phyloP scores from a whole-genome alignment of 2,797 vertebrate genomes.

The Lithobates pipiens region DNA sequence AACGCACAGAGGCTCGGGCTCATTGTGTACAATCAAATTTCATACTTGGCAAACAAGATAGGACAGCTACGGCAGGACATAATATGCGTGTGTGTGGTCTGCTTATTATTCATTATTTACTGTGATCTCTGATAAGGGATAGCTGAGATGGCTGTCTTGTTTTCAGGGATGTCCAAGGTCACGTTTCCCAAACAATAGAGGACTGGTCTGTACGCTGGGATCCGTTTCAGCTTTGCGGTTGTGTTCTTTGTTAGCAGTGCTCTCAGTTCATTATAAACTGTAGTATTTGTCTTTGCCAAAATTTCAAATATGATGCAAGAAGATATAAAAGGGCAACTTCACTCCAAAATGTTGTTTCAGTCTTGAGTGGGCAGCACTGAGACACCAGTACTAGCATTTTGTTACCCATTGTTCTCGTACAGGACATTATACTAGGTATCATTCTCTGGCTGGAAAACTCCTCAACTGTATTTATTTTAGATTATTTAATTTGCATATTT shows the following conservation, averaged over 20 bases:
- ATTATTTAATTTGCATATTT: no score
- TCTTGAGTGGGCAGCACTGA: no score
- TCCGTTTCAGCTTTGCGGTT: not conserved
- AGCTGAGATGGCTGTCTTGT: not conserved
- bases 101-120: slow-evolving; percentile 33
- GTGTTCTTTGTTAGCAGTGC: not conserved
- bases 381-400: no score
- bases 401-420: no score
- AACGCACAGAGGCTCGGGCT: not conserved
- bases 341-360: no score
- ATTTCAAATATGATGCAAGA: no score
- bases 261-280: no score
- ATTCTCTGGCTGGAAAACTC: no score
- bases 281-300: no score
- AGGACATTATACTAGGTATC: no score
- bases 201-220: not conserved
- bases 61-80: not conserved
- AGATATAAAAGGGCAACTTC: no score
- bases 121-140: not conserved
- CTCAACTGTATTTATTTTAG: no score
- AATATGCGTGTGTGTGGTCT: not conserved
- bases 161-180: slow-evolving; percentile 32
- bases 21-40: not conserved
- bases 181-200: slow-evolving; percentile 10
- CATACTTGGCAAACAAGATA: not conserved